Percentiles rank a stretch among this genome's conserved stretches.
Evolutionary conservation across 2,113 vertebrate genomes (phyloP).

Genomic region (Pogonocichla stellata): DNA sequence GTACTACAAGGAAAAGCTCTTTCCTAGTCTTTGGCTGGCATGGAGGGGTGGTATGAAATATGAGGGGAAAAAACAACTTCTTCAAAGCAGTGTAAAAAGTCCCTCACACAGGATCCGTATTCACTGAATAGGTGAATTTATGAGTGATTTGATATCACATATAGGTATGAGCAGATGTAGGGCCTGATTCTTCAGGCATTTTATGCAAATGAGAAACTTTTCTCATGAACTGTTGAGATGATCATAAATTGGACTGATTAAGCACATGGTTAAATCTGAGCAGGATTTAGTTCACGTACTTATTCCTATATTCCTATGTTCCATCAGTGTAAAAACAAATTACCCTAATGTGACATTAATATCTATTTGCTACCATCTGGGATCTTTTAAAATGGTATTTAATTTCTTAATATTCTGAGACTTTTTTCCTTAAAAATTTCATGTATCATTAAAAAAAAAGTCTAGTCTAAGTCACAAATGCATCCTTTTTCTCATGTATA

Average conservation of each 20-base stretch:
- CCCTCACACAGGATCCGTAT: neutral
- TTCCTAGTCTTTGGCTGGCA: slow-evolving; percentile 11
- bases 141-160: neutral
- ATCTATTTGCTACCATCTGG: slow-evolving; percentile 66
- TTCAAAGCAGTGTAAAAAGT: slow-evolving; percentile 8
- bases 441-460: slow-evolving; percentile 79
- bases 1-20: slow-evolving; percentile 46
- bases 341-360: slow-evolving; percentile 69
- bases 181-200: slow-evolving; percentile 33
- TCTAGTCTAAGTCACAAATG: slow-evolving; percentile 83
- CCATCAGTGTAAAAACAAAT: slow-evolving; percentile 70
- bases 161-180: neutral
- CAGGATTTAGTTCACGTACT: neutral
- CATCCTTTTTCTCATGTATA: slow-evolving; percentile 89
- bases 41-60: neutral
- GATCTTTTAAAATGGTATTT: slow-evolving; percentile 68
- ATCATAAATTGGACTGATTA: slow-evolving; percentile 53
- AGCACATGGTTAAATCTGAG: slow-evolving; percentile 36
- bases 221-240: slow-evolving; percentile 14
- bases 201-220: slow-evolving; percentile 45
- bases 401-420: slow-evolving; percentile 75
- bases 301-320: slow-evolving; percentile 22
- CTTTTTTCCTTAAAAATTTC: slow-evolving; percentile 75
- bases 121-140: neutral
- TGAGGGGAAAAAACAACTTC: neutral